Conservation (phyloP, 2,888 invertebrate genomes). For the Cheiracanthium punctorium region DNA sequence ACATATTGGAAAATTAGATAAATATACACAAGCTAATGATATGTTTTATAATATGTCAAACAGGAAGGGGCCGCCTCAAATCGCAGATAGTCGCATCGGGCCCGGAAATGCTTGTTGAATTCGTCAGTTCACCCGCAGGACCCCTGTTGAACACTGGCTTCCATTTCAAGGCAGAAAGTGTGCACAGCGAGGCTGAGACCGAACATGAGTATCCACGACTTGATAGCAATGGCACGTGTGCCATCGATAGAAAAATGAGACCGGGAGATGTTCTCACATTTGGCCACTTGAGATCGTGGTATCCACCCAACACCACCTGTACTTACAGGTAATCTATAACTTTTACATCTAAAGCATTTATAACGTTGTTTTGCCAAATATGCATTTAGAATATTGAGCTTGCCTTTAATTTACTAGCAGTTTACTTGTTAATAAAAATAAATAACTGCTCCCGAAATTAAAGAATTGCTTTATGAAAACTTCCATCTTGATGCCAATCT, state of each 20-base stretch:
- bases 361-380: no score
- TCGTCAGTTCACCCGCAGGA: constrained; percentile 74
- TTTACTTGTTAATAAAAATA: no score
- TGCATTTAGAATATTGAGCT: no score
- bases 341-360: no score
- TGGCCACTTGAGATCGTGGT: constrained; percentile 80
- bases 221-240: constrained; percentile 68
- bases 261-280: constrained; percentile 60
- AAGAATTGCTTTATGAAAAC: no score
- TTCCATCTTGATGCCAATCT: no score
- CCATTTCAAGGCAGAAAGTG: constrained; percentile 83
- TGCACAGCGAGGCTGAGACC: constrained; percentile 64
- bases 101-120: constrained; percentile 74
- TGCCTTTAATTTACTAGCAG: no score
- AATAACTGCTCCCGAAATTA: no score
- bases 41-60: no score
- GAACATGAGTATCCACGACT: constrained; percentile 59
- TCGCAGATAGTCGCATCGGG: constrained; percentile 88
- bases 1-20: background rate
- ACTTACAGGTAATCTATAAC: constrained; percentile 83
- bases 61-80: constrained; percentile 70
- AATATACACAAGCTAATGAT: background rate
- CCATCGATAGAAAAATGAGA: constrained; percentile 64
- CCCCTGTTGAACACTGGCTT: constrained; percentile 93
- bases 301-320: constrained; percentile 93